Evolutionary conservation across 2,888 invertebrate genomes (phyloP).

Genomic region (Chloroclysta siterata): DNA sequence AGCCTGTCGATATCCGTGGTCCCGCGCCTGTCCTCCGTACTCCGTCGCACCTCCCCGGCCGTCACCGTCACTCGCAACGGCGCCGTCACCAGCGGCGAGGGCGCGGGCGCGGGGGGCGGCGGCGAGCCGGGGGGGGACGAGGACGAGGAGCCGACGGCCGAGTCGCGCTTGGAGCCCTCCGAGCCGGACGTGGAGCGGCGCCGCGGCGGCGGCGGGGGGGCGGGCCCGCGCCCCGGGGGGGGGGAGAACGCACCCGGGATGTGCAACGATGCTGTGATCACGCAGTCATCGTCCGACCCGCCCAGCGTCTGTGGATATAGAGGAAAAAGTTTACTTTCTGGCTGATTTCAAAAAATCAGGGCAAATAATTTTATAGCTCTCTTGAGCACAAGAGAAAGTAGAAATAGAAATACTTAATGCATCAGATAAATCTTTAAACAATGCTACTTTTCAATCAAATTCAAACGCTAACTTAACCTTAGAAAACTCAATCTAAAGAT

Average conservation of each 20-base stretch:
- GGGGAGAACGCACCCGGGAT: slow-evolving; percentile 86
- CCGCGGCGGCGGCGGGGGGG: slow-evolving; percentile 60
- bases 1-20: slow-evolving; percentile 70
- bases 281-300: slow-evolving; percentile 86
- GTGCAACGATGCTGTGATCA: slow-evolving; percentile 92
- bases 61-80: slow-evolving; percentile 85
- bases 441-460: no score
- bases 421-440: no score
- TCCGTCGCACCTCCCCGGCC: slow-evolving; percentile 82
- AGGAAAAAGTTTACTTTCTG: not conserved
- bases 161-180: slow-evolving; percentile 63
- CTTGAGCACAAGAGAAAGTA: no score
- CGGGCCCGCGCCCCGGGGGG: slow-evolving; percentile 47
- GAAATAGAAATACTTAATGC: no score
- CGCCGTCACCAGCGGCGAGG: slow-evolving; percentile 35
- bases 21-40: slow-evolving; percentile 23
- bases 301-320: slow-evolving; percentile 80
- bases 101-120: slow-evolving; percentile 52
- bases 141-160: slow-evolving; percentile 86
- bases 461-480: no score
- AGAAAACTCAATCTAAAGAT: no score
- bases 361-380: no score
- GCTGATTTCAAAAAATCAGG: not conserved
- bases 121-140: slow-evolving; percentile 69
- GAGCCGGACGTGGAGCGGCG: slow-evolving; percentile 73